A percentile compares a stretch with the other conserved stretches of the same genome.
These are phyloP conservation scores for Egretta garzetta DNA, from an alignment of 2,113 vertebrate species.

Conservation along the genomic window DNA sequence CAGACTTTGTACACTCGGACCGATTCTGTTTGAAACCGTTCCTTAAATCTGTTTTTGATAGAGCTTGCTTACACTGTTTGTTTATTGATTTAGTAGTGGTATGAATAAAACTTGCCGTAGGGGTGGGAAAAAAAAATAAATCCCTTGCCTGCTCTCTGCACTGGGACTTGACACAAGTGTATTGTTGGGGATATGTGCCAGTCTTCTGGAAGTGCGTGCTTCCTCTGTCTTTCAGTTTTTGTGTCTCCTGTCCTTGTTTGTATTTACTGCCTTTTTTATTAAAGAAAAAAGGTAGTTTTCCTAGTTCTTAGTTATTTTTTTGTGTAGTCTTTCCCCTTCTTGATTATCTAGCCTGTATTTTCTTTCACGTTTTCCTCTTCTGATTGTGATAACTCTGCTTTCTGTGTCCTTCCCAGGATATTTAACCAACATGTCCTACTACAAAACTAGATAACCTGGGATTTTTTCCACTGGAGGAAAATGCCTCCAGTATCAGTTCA, in stretches of 20 bases:
- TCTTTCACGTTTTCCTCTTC: neutral
- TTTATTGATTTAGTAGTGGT: neutral
- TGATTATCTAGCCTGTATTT: neutral
- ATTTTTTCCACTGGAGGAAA: neutral
- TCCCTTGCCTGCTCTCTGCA: neutral
- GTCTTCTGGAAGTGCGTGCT: neutral
- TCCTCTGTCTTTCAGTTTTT: neutral
- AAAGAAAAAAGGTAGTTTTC: neutral
- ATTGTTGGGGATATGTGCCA: fast-evolving
- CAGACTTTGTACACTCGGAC: neutral
- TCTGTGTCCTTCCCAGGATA: neutral
- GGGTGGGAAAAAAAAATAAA: too few species aligned
- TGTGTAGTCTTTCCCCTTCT: neutral
- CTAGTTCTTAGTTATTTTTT: neutral
- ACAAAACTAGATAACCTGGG: neutral
- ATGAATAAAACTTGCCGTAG: neutral
- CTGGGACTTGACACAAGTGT: neutral
- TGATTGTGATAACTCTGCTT: neutral
- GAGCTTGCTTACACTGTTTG: neutral
- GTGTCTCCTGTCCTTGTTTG: neutral
- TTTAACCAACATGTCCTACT: neutral
- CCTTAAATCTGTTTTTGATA: neutral
- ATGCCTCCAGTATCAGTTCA: neutral
- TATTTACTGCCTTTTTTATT: neutral
- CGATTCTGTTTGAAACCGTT: neutral